Conservation (phyloP, 1,140 invertebrate genomes). For the Amyelois transitella region DNA sequence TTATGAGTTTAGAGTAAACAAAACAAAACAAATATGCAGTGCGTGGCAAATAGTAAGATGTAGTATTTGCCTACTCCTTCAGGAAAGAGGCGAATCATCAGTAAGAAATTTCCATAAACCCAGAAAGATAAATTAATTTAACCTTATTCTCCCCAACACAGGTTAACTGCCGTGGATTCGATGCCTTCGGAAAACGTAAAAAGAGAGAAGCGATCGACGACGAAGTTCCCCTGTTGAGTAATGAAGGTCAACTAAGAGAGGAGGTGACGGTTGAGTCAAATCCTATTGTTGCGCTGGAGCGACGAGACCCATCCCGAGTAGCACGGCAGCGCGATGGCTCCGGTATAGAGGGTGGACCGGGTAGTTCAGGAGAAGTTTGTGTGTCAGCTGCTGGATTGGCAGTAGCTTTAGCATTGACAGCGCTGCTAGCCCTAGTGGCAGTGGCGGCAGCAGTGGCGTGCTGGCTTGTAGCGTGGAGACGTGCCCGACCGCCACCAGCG, state of each 20-base stretch:
- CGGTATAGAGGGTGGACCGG: constrained; percentile 40
- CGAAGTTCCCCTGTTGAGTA: constrained; percentile 77
- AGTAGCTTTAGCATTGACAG: constrained; percentile 92
- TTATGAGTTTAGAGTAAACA: no score
- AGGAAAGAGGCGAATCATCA: no score
- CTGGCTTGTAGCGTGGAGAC: constrained; percentile 94
- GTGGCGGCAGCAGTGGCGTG: constrained; percentile 95
- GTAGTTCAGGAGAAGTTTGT: constrained; percentile 86
- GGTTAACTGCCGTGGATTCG: constrained; percentile 93
- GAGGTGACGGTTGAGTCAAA: constrained; percentile 95
- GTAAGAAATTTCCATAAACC: no score
- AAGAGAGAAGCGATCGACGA: constrained; percentile 79
- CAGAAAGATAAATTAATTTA: no score
- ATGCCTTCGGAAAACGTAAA: constrained; percentile 88
- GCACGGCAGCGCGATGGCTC: constrained; percentile 72
- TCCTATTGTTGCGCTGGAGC: constrained; percentile 91
- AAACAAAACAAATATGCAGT: no score
- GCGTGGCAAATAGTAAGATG: no score
- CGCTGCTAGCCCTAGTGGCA: constrained; percentile 91
- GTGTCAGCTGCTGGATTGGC: constrained; percentile 95
- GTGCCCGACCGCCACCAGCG: constrained; percentile 87
- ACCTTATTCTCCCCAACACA: constrained; percentile 43
- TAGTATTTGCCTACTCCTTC: no score
- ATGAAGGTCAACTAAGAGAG: constrained; percentile 89
- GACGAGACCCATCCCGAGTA: constrained; percentile 78